A percentile compares a stretch with the other conserved stretches of the same genome.
Evolutionary conservation across 2,888 invertebrate species (phyloP).

Genomic region (Aporophyla nigra): DNA sequence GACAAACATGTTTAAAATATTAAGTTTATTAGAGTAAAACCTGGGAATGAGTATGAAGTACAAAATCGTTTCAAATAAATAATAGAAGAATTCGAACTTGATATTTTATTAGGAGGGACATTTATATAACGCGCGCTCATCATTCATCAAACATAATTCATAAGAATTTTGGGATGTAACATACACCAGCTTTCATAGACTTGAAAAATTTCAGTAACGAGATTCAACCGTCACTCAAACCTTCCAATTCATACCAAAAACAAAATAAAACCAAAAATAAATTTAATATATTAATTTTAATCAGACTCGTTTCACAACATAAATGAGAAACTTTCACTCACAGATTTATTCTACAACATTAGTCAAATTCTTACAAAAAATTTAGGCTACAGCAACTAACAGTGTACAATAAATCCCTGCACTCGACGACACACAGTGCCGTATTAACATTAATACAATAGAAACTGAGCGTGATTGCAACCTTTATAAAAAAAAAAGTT

Average conservation of each 20-base stretch:
- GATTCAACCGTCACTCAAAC: conserved; percentile 1
- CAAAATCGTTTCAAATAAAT: conserved; percentile 24
- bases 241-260: conserved; percentile 13
- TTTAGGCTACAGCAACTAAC: conserved; percentile 75
- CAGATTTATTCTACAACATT: conserved; percentile 81
- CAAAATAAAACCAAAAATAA: conserved; percentile 73
- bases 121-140: neutral
- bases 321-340: conserved; percentile 84
- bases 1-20: conserved; percentile 23
- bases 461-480: conserved; percentile 69
- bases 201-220: conserved; percentile 1
- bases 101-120: conserved; percentile 1
- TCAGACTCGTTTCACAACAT: conserved; percentile 90
- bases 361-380: conserved; percentile 76
- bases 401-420: conserved; percentile 78
- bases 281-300: conserved; percentile 87
- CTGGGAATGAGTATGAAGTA: conserved; percentile 19
- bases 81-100: conserved; percentile 1
- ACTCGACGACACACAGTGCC: conserved; percentile 78
- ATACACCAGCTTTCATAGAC: neutral
- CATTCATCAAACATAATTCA: conserved; percentile 6
- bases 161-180: neutral
- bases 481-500: conserved; percentile 65
- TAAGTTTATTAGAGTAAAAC: conserved; percentile 42
- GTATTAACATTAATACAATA: conserved; percentile 73